Evolutionary conservation across 2,888 invertebrate genomes (phyloP).

Genomic region (Lasioglossum lativentre): DNA sequence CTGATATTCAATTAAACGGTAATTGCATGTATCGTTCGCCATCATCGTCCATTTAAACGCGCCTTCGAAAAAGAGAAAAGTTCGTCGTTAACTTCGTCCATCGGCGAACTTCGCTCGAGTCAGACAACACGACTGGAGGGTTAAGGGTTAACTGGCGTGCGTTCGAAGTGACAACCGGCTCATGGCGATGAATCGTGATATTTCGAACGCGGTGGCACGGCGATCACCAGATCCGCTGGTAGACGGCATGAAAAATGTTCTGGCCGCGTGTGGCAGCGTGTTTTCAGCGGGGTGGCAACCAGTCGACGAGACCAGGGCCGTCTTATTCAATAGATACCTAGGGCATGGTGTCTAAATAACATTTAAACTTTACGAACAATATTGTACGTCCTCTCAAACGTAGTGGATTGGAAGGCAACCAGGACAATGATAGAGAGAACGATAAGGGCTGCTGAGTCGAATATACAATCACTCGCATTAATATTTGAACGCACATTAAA

Average conservation of each 20-base stretch:
- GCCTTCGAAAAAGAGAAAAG: not conserved
- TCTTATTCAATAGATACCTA: not conserved
- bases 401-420: not conserved
- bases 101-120: not conserved
- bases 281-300: not conserved
- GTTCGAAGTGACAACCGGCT: conserved; percentile 14
- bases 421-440: too few relatives aligned
- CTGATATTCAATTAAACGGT: not conserved
- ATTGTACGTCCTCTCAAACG: not conserved
- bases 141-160: conserved; percentile 13
- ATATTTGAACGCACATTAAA: too few relatives aligned
- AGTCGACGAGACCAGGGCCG: not conserved
- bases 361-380: too few relatives aligned
- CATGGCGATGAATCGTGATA: conserved; percentile 16
- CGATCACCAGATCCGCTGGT: conserved; percentile 3
- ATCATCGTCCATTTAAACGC: conserved; percentile 4
- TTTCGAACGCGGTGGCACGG: not conserved
- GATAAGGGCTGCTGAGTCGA: too few relatives aligned
- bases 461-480: too few relatives aligned
- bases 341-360: not conserved
- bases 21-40: not conserved
- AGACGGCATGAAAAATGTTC: conserved; percentile 1
- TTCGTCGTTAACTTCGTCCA: not conserved
- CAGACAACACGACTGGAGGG: conserved; percentile 14
- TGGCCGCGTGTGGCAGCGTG: not conserved